Evolutionary conservation across 2,113 vertebrate species (phyloP).

Genomic region (Malaclemys terrapin): DNA sequence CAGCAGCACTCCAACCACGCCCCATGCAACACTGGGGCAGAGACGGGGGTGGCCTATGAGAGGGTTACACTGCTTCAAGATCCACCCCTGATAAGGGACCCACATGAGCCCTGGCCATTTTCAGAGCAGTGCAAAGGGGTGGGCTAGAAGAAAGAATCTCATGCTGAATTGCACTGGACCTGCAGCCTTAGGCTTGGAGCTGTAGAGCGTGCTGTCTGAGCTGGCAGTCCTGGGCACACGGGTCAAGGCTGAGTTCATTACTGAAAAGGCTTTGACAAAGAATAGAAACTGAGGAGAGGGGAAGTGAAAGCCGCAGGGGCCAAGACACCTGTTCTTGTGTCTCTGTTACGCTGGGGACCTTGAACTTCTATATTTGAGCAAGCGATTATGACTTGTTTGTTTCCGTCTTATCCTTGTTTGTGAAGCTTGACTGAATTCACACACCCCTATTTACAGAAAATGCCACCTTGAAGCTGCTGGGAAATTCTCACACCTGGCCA

Average conservation of each 20-base stretch:
- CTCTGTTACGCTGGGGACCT: background rate
- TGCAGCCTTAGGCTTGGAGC: background rate
- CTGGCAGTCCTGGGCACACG: background rate
- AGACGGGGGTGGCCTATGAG: background rate
- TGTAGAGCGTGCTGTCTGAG: background rate
- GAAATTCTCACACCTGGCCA: background rate
- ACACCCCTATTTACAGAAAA: slow-evolving; percentile 4
- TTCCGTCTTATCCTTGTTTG: slow-evolving; percentile 68
- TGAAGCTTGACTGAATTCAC: slow-evolving; percentile 63
- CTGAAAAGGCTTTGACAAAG: background rate
- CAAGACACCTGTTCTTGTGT: slow-evolving; percentile 46
- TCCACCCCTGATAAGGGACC: accelerated
- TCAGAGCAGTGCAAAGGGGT: background rate
- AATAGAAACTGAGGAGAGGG: slow-evolving; percentile 23
- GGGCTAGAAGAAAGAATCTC: background rate
- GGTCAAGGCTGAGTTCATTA: background rate
- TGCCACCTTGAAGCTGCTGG: background rate
- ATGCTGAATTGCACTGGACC: slow-evolving; percentile 8
- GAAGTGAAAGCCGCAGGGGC: slow-evolving; percentile 31
- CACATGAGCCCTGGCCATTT: accelerated
- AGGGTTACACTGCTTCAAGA: background rate
- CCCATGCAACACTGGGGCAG: background rate
- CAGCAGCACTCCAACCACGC: background rate
- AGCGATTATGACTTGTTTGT: slow-evolving; percentile 6
- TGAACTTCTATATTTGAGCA: slow-evolving; percentile 64